A percentile compares a stretch with the other conserved stretches of the same genome.
phyloP scores from a whole-genome alignment of 2,797 vertebrate species.

The Rhabdophis nuchalis region DNA sequence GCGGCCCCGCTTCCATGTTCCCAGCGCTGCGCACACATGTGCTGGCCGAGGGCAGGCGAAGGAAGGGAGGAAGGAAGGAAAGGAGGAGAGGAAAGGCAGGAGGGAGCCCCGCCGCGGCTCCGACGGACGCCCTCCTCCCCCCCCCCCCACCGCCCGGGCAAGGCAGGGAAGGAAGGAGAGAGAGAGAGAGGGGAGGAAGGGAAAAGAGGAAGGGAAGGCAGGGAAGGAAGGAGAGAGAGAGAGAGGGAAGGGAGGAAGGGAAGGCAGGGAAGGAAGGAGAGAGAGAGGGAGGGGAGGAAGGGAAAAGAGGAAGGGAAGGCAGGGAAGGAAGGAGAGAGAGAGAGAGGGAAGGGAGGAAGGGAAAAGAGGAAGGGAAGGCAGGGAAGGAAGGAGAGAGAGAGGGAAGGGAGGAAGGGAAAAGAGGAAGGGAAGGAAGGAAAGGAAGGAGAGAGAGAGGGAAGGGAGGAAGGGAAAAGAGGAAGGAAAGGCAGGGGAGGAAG shows the following conservation, averaged over 20 bases:
- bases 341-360: too few species aligned
- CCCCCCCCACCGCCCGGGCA: too few species aligned
- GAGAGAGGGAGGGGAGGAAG: rapidly evolving
- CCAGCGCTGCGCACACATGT: neutral
- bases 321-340: too few species aligned
- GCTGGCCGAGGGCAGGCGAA: neutral
- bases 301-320: rapidly evolving
- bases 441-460: neutral
- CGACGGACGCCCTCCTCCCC: too few species aligned
- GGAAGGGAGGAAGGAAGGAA: neutral
- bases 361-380: too few species aligned
- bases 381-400: too few species aligned
- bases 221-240: too few species aligned
- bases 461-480: neutral
- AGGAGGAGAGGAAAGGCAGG: neutral
- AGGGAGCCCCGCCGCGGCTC: too few species aligned
- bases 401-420: too few species aligned
- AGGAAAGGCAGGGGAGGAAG: neutral
- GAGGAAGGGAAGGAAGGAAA: neutral
- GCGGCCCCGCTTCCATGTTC: slow-evolving; percentile 11
- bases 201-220: neutral
- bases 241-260: too few species aligned
- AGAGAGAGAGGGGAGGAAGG: too few species aligned
- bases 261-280: too few species aligned
- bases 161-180: neutral